A percentile compares a stretch with the other conserved stretches of the same genome.
These are phyloP conservation scores for Prionchulus punctatus DNA, from an alignment of 2,888 invertebrate species.

Conservation along the genomic window DNA sequence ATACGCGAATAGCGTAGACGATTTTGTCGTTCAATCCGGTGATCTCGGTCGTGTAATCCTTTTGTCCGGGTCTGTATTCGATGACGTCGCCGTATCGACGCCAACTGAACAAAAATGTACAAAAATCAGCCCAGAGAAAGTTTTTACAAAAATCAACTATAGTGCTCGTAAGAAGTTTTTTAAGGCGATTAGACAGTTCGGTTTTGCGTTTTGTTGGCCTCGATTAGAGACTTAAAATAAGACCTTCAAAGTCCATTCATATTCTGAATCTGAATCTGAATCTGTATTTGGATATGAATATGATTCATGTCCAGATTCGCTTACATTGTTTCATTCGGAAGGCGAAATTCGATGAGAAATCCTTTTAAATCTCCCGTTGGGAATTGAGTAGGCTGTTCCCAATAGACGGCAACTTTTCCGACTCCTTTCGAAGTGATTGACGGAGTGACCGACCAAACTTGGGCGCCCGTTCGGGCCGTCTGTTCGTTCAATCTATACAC, in stretches of 20 bases:
- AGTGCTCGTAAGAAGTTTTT: background rate
- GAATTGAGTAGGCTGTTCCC: slow-evolving; percentile 20
- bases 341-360: slow-evolving; percentile 27
- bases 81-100: slow-evolving; percentile 9
- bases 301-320: no score
- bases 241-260: no score
- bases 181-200: background rate
- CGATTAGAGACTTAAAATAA: no score
- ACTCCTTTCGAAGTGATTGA: background rate
- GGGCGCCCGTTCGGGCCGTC: slow-evolving; percentile 16
- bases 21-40: slow-evolving; percentile 6
- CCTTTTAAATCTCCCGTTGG: slow-evolving; percentile 15
- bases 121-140: no score
- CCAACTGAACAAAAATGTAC: slow-evolving; percentile 13
- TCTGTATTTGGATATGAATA: no score
- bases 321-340: slow-evolving; percentile 26
- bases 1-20: slow-evolving; percentile 11
- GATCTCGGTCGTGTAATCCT: slow-evolving; percentile 6
- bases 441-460: background rate
- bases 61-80: slow-evolving; percentile 5
- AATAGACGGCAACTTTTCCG: slow-evolving; percentile 16
- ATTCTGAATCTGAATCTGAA: no score
- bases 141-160: background rate
- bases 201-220: no score
- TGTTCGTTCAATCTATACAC: slow-evolving; percentile 20